Evolutionary conservation across 2,113 vertebrate genomes (phyloP).

Genomic region (Tetrax tetrax): DNA sequence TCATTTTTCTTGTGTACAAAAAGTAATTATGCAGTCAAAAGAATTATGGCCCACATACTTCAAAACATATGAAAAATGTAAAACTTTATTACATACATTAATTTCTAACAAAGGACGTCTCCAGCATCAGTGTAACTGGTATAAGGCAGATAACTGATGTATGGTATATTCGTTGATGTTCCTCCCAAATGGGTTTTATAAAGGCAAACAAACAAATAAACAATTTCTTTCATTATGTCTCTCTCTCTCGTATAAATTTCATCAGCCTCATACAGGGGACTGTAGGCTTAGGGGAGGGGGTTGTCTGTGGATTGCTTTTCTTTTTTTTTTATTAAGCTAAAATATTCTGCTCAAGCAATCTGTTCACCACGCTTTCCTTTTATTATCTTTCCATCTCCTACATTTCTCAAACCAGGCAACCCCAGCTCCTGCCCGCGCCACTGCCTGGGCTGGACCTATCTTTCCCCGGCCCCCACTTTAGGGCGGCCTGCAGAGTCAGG

Average conservation of each 20-base stretch:
- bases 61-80: constrained; percentile 87
- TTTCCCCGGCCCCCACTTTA: background rate
- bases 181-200: constrained; percentile 83
- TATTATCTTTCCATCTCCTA: background rate
- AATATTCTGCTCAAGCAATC: constrained; percentile 43
- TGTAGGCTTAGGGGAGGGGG: background rate
- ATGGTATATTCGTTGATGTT: constrained; percentile 67
- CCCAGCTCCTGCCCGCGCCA: background rate
- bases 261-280: constrained; percentile 27
- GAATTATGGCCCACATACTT: constrained; percentile 83
- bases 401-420: background rate
- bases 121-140: constrained; percentile 75
- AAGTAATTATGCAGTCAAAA: constrained; percentile 86
- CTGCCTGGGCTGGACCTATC: background rate
- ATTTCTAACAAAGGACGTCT: constrained; percentile 83
- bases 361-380: background rate
- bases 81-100: constrained; percentile 87
- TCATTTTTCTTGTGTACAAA: constrained; percentile 84
- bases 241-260: constrained; percentile 75
- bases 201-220: constrained; percentile 83
- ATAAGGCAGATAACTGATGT: constrained; percentile 79
- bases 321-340: background rate
- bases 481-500: background rate
- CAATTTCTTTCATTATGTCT: constrained; percentile 77
- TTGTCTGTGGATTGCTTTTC: background rate